Evolutionary conservation across 1,140 invertebrate species (phyloP), one percentile per base, ranked within the genome.

Genomic region (Neotoxoptera formosana): DNA sequence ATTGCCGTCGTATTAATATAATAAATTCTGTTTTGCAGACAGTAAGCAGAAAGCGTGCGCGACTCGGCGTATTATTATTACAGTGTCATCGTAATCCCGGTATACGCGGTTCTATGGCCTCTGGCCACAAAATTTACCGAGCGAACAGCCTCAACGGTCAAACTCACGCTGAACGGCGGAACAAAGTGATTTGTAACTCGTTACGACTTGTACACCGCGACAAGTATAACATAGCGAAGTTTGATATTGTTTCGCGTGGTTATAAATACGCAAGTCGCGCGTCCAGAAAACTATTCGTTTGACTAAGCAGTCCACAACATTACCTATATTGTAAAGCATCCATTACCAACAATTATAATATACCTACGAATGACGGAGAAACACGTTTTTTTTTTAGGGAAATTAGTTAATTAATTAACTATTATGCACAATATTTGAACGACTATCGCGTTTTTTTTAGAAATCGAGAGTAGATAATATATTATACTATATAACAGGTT

Each of bases 141-240:
- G 25, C 30, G 25, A 60, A 60, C 9, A n/a, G 60, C n/a, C n/a
- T 67, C 60, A 67, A n/a, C 30, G 60, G 60, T 67, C 60, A 67
- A 67, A 67, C 34, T 8, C 81, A 23, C 20, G 81, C 41, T 34
- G 36, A 83, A 83, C 34, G 34, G 34, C n/a, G n/a, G 41, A 41
- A 17, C 21, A 83, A 83, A 83, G 81, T 83, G 81, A 41, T 83
- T 83, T 83, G 36, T 83, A 83, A 83, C 36, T 83, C 81, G 21
- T 83, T 83, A 41, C 81, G 21, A 83, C 81, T 34, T 83, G 34
- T 83, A 17, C 36, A 36, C n/a, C 36, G 17, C 81, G 20, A 41
- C 81, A 83, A 83, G 81, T 20, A 41, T 41, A 41, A n/a, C n/a
- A n/a, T 4, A 41, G 20, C 34, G 34, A 83, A 34, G 81, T 83